Evolutionary conservation across 2,797 vertebrate genomes (phyloP), one percentile per base, ranked within the genome.

Genomic region (Sebastes minor): DNA sequence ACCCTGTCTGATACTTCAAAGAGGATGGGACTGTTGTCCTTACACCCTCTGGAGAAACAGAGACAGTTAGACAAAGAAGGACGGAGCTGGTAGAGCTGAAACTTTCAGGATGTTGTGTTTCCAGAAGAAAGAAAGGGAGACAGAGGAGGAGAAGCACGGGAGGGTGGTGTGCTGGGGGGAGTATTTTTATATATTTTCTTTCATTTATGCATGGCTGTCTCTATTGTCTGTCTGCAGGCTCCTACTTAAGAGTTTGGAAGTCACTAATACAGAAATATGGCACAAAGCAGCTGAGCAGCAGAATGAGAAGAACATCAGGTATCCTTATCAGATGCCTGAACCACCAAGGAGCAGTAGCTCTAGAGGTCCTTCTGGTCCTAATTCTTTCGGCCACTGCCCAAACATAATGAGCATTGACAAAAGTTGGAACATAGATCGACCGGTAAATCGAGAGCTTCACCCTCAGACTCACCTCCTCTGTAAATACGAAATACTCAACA

Each of bases 101-200:
- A 70, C 64, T 28, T 75, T 79, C 84, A 91, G 89, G 88, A 90
- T 90, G 91, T 91, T 88, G 75, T 89, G 84, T 82, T 91, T 80
- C 53, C 70, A 57, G 78, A 86, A 71, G 74, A 87, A 83, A 83
- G 66, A 33, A 63, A 63, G 83, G 27, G 33, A 57, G 60, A 61
- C 27, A 57, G 65, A 27, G 32, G 42, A 70, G n/a, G 60, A 70
- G 69, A 28, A 5, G 14, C 18, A 35, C 13, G 65, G 8, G 14
- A 49, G 63, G 55, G n/a, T 25, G 46, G 35, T 38, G 38, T 53
- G 30, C 25, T 6, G 46, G 38, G 27, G 56, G 71, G 20, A 10
- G 68, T 38, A 28, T 76, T 76, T 80, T 65, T 49, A 59, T 71
- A 81, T 63, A 74, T 78, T 76, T 72, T 84, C 59, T 71, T 79